Base-by-base conservation (phyloP, 2,888 invertebrate genomes). In the Drosophila suboccidentalis region DNA sequence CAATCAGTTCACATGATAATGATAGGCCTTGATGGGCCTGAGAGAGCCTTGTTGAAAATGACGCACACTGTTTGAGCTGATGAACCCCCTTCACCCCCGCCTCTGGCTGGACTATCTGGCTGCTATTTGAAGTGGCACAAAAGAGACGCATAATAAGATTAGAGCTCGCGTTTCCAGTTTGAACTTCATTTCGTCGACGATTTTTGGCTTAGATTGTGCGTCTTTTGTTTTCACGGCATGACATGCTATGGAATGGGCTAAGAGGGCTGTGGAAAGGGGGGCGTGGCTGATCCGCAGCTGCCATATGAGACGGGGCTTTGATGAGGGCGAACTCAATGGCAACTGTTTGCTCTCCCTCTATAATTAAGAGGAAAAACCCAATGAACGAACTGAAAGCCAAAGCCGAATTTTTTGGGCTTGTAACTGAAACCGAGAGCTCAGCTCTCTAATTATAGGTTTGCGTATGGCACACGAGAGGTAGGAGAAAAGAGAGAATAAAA, bases 101-200 rank as follows among this genome's bases (percentile, higher is more conserved):
- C 43, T 15, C 32, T 9, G 15, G 10, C 11, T 22, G 51, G 43
- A 62, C 64, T 65, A 58, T 22, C 22, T 22, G 22, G 62, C 81
- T 80, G 66, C 66, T 78, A 64, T 75, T 87, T 84, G 82, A 87
- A 87, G 78, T 87, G 85, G 57, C 73, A 61, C 38, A 73, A 57
- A 68, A 49, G 55, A 36, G 68, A 68, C 78, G 71, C 80, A 82
- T 80, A 86, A 84, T 82, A 66, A 72, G 83, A 84, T 88, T 84
- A 82, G 67, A 59, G 72, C 32, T 57, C 44, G 44, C 55, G 22
- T 44, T 57, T 57, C 34, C 55, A 17, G 29, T n/a, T 47, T 38
- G 11, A 43, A 34, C 44, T 46, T n/a, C 47, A 41, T 64, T 72
- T 38, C 50, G 46, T 41, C 43, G 32, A 11, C 49, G 38, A 47